Evolutionary conservation across 2,113 vertebrate genomes (phyloP).

Genomic region (Gulo gulo): DNA sequence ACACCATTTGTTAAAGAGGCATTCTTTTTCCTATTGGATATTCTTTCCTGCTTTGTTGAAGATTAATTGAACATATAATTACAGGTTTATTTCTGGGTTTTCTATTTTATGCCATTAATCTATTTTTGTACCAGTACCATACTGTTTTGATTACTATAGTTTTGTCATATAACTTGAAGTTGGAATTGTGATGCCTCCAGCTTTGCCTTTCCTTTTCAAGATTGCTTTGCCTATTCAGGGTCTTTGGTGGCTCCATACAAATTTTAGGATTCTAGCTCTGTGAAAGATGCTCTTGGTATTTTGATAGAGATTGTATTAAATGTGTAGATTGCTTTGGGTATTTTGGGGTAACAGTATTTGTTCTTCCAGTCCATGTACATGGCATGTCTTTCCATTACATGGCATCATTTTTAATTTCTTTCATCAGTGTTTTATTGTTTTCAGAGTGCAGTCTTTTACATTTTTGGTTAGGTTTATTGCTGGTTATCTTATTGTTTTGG

Average conservation of each 20-base stretch:
- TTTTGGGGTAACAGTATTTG: neutral
- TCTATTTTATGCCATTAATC: neutral
- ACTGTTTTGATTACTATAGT: neutral
- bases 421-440: neutral
- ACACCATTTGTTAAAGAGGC: neutral
- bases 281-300: neutral
- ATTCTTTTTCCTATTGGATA: neutral
- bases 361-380: neutral
- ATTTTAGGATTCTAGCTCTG: neutral
- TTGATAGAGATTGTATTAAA: neutral
- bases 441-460: neutral
- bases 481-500: neutral
- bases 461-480: neutral
- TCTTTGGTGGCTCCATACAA: neutral
- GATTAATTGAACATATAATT: neutral
- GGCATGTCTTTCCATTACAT: neutral
- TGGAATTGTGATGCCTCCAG: neutral
- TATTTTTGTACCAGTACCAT: neutral
- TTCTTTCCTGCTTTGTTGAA: neutral
- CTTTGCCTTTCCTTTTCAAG: neutral
- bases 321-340: neutral
- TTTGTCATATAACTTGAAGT: neutral
- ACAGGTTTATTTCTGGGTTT: neutral
- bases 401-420: neutral
- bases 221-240: neutral